A percentile compares a stretch with the other conserved stretches of the same genome.
phyloP scores from a whole-genome alignment of 2,888 invertebrate genomes.

The Tortrix viridana region DNA sequence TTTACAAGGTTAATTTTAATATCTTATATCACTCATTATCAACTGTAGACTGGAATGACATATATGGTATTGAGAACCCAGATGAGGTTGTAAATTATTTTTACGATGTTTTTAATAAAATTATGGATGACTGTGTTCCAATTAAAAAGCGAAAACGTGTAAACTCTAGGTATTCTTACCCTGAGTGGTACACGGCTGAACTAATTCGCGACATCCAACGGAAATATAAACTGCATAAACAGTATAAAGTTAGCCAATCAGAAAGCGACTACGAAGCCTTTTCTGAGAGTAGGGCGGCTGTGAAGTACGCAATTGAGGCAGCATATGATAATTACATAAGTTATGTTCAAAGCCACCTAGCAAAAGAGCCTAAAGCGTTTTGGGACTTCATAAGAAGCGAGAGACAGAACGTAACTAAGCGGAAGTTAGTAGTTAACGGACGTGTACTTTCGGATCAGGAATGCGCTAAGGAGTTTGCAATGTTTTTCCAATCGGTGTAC shows the following conservation, averaged over 20 bases:
- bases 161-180: constrained; percentile 6
- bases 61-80: background rate
- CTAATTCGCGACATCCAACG: constrained; percentile 9
- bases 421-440: constrained; percentile 15
- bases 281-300: constrained; percentile 7
- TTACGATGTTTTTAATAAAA: background rate
- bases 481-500: constrained; percentile 28
- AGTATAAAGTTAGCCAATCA: constrained; percentile 20
- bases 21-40: background rate
- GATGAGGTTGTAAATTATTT: background rate
- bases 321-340: constrained; percentile 13
- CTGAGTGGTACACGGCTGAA: constrained; percentile 25
- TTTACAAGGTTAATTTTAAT: background rate
- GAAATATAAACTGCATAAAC: constrained; percentile 22
- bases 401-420: background rate
- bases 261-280: constrained; percentile 18
- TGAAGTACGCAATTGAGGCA: constrained; percentile 12
- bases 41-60: background rate
- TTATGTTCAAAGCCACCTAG: constrained; percentile 13
- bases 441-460: constrained; percentile 5
- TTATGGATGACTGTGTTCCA: background rate
- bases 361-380: constrained; percentile 28
- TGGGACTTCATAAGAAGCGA: constrained; percentile 27
- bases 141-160: constrained; percentile 4
- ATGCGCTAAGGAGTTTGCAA: constrained; percentile 25